phyloP scores from a whole-genome alignment of 2,797 vertebrate genomes.

The Muscicapa striata region DNA sequence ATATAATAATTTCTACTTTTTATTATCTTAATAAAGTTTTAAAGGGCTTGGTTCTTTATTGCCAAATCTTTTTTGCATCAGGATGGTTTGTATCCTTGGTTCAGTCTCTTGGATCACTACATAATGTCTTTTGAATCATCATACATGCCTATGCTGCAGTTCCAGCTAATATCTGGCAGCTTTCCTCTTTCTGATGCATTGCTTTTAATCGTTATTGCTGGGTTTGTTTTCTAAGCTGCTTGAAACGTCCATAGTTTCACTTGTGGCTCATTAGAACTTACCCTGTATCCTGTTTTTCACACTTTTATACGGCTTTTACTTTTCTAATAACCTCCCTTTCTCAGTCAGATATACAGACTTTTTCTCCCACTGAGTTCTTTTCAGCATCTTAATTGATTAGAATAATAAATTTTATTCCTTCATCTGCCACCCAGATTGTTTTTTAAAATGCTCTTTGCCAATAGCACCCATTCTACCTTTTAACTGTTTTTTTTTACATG shows the following conservation, averaged over 20 bases:
- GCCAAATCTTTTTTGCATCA: background rate
- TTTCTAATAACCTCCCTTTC: background rate
- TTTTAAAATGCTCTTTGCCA: background rate
- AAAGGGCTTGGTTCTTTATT: background rate
- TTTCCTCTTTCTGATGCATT: background rate
- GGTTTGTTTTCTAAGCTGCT: background rate
- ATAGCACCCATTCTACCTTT: background rate
- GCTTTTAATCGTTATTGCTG: background rate
- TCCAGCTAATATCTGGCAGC: background rate
- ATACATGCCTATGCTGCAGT: background rate
- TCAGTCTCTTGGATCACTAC: background rate
- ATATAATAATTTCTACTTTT: background rate
- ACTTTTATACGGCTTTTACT: background rate
- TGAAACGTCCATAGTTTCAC: background rate
- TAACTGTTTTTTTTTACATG: background rate
- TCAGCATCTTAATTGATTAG: background rate
- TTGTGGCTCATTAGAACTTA: background rate
- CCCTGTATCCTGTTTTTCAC: background rate
- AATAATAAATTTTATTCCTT: background rate
- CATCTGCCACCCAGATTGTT: background rate
- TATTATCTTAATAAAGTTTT: background rate
- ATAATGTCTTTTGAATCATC: background rate
- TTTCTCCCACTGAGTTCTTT: background rate
- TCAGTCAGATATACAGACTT: background rate
- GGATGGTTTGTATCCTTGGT: background rate